phyloP scores from a whole-genome alignment of 2,113 vertebrate species.

The Gopherus evgoodei region DNA sequence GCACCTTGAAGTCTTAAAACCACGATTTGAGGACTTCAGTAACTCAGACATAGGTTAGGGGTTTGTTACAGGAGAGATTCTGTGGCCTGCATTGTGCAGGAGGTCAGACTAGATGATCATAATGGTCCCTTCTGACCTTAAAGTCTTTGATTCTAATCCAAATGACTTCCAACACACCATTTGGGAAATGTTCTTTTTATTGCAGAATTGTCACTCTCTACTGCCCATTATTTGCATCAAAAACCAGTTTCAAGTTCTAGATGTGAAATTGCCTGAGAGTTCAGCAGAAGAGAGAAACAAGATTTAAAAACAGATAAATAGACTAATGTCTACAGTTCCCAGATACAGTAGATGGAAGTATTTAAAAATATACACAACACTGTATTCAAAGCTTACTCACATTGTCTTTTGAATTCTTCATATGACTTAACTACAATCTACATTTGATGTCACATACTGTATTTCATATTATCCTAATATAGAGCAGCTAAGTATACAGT shows the following conservation, averaged over 20 bases:
- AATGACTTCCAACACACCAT: neutral
- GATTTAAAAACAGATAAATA: slow-evolving; percentile 10
- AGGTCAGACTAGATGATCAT: too few species aligned
- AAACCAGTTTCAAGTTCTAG: neutral
- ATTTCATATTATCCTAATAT: slow-evolving; percentile 62
- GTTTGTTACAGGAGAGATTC: too few species aligned
- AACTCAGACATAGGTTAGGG: too few species aligned
- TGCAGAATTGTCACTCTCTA: neutral
- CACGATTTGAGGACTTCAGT: too few species aligned
- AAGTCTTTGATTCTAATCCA: neutral
- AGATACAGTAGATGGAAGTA: slow-evolving; percentile 27
- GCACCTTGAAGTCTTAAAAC: too few species aligned
- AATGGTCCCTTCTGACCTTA: too few species aligned
- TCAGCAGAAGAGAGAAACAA: neutral
- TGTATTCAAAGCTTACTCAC: slow-evolving; percentile 25
- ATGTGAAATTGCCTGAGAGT: slow-evolving; percentile 6
- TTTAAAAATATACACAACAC: slow-evolving; percentile 8
- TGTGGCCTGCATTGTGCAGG: too few species aligned
- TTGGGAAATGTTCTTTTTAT: neutral
- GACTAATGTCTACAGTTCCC: neutral
- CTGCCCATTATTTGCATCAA: slow-evolving; percentile 5
- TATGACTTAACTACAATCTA: slow-evolving; percentile 37
- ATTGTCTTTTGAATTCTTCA: slow-evolving; percentile 57
- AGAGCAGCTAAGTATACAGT: slow-evolving; percentile 44
- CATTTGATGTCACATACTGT: slow-evolving; percentile 39